Conservation (phyloP, 2,797 vertebrate genomes). For the Vipera ursinii region DNA sequence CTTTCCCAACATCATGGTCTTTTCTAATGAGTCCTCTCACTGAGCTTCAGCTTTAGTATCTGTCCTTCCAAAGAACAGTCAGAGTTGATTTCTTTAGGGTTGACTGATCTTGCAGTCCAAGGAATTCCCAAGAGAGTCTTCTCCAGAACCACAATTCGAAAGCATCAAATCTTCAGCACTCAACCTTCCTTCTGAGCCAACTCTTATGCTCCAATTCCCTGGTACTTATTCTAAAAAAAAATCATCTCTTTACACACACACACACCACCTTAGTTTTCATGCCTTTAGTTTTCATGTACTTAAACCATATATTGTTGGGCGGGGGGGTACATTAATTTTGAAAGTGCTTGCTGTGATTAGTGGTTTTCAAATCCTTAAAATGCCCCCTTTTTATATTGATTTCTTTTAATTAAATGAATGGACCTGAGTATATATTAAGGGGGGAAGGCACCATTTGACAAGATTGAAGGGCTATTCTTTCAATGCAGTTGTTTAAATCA, state of each 20-base stretch:
- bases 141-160: background rate
- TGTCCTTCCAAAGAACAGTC: background rate
- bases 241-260: constrained; percentile 25
- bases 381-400: constrained; percentile 63
- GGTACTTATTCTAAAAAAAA: constrained; percentile 61
- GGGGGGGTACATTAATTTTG: constrained; percentile 63
- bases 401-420: constrained; percentile 70
- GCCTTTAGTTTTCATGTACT: constrained; percentile 37
- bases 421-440: constrained; percentile 66
- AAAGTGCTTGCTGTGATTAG: constrained; percentile 64
- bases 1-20: background rate
- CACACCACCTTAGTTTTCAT: constrained; percentile 1
- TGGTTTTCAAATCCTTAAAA: constrained; percentile 66
- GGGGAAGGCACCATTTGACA: constrained; percentile 48
- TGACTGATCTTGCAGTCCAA: background rate
- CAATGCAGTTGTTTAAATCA: background rate
- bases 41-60: background rate
- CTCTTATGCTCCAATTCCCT: constrained; percentile 47
- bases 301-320: constrained; percentile 52
- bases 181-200: background rate
- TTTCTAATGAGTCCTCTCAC: background rate
- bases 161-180: background rate
- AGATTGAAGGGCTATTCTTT: constrained; percentile 52
- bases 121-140: background rate
- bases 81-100: background rate